Conservation (phyloP, 2,113 vertebrate species). For the Phalacrocorax carbo region DNA sequence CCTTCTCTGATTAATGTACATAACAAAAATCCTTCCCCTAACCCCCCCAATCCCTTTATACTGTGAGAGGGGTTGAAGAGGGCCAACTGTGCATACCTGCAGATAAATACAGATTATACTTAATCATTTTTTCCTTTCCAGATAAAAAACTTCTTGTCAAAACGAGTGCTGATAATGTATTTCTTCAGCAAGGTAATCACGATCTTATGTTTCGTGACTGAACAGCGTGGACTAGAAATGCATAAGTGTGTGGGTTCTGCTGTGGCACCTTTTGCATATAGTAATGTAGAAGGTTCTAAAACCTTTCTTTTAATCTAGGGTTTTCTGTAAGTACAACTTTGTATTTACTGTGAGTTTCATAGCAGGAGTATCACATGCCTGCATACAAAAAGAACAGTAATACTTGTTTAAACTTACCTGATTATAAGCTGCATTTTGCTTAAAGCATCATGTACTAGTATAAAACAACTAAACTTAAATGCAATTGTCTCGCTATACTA, state of each 20-base stretch:
- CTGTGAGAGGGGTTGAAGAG: neutral
- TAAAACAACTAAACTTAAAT: neutral
- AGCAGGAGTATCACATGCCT: neutral
- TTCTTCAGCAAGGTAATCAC: slow-evolving; percentile 95
- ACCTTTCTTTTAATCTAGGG: neutral
- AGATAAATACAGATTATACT: neutral
- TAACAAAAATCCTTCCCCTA: neutral
- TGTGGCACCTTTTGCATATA: neutral
- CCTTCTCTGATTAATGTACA: neutral
- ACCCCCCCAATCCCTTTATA: neutral
- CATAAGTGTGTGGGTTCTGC: neutral
- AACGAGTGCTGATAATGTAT: slow-evolving; percentile 91
- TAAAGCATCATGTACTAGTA: neutral
- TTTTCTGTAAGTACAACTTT: neutral
- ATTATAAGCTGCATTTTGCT: neutral
- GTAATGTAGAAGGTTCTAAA: neutral
- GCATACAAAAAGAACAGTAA: neutral
- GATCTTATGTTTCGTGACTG: neutral
- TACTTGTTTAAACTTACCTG: neutral
- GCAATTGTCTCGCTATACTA: neutral
- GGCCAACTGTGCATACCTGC: neutral
- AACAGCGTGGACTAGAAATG: neutral
- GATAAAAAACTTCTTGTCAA: slow-evolving; percentile 91
- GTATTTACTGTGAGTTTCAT: neutral
- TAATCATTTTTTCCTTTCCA: slow-evolving; percentile 63